Percentiles rank a stretch among this genome's conserved stretches.
phyloP scores from a whole-genome alignment of 92 coral and sea anemone genomes.

The Epizoanthus scotinus region DNA sequence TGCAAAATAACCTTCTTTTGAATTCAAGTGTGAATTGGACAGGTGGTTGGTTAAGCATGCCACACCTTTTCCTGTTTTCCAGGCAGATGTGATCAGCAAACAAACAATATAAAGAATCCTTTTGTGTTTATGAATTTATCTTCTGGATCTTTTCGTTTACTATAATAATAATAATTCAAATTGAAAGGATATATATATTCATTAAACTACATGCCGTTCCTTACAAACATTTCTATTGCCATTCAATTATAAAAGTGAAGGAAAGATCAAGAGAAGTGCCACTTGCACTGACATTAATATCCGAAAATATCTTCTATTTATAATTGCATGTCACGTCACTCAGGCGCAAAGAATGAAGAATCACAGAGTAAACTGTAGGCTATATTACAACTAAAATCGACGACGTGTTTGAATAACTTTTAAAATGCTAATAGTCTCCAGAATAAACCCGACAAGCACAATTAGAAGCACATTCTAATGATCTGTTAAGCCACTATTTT shows the following conservation, averaged over 20 bases:
- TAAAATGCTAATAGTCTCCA: background rate
- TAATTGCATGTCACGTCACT: no score
- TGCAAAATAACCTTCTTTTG: background rate
- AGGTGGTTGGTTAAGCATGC: constrained; percentile 19
- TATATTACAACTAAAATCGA: background rate
- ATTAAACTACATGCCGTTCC: background rate
- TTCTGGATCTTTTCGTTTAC: background rate
- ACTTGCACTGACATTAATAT: background rate
- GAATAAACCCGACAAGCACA: constrained; percentile 1
- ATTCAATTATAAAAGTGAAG: background rate
- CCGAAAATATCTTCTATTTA: no score
- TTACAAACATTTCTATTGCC: background rate
- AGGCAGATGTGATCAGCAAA: constrained; percentile 29
- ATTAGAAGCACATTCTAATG: background rate
- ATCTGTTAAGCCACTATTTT: background rate
- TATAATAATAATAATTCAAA: background rate
- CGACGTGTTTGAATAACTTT: constrained; percentile 2
- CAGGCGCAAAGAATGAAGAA: background rate
- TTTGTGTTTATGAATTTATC: background rate
- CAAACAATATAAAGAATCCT: background rate
- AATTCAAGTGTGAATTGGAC: background rate
- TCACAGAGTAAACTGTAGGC: no score
- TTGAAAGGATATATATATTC: background rate
- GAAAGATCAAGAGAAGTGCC: background rate
- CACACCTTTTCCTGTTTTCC: constrained; percentile 35